Conservation (phyloP, 1,140 invertebrate species). For the Andrena cerasifolii region DNA sequence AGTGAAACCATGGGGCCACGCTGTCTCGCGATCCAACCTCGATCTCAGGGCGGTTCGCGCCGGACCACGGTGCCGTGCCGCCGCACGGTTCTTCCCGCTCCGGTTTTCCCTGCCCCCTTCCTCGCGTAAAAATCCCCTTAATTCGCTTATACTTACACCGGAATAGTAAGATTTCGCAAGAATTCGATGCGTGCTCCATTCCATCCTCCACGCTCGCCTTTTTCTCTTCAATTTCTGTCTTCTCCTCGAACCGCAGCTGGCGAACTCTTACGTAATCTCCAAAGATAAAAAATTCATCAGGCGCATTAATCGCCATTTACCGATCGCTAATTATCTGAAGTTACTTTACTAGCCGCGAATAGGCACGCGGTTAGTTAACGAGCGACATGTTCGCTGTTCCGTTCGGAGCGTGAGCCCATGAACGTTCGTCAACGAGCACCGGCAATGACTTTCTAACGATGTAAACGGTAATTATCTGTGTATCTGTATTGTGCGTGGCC, state of each 20-base stretch:
- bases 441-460: slow-evolving; percentile 65
- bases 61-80: no score
- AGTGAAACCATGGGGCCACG: slow-evolving; percentile 73
- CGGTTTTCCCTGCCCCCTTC: slow-evolving; percentile 18
- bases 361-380: neutral
- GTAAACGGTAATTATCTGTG: slow-evolving; percentile 59
- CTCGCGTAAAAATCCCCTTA: neutral
- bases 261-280: no score
- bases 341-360: slow-evolving; percentile 10
- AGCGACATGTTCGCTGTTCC: neutral
- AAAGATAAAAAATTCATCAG: no score
- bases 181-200: no score
- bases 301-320: no score
- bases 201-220: no score
- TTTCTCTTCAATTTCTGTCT: no score
- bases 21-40: slow-evolving; percentile 71
- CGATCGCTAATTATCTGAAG: neutral
- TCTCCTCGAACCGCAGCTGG: no score
- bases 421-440: no score
- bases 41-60: slow-evolving; percentile 58
- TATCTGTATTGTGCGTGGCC: slow-evolving; percentile 34
- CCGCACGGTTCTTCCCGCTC: slow-evolving; percentile 53
- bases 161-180: slow-evolving; percentile 1
- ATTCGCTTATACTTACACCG: neutral
- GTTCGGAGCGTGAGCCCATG: neutral